phyloP scores from a whole-genome alignment of 53 echinoderm and acorn worm species.

The Henricia sp. region DNA sequence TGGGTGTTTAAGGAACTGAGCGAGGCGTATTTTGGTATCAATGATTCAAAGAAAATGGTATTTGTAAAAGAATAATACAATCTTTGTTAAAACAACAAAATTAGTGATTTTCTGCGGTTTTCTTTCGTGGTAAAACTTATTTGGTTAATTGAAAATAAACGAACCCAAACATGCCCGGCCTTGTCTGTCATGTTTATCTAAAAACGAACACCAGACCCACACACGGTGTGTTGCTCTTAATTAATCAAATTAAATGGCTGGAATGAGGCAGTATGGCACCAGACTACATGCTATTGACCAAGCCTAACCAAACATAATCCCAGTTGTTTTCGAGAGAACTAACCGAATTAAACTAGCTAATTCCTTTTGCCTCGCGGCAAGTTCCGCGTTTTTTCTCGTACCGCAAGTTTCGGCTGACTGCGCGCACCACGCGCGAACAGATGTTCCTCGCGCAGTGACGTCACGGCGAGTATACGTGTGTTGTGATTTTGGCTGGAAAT shows the following conservation, averaged over 20 bases:
- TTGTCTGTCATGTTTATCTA: background rate
- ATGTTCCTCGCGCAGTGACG: conserved; percentile 24
- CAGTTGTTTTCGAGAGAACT: conserved; percentile 35
- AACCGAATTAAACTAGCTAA: conserved; percentile 25
- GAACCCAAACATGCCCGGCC: background rate
- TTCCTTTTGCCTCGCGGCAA: background rate
- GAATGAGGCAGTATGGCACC: conserved; percentile 25
- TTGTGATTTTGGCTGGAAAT: conserved; percentile 10
- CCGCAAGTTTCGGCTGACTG: background rate
- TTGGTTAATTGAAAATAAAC: too few species aligned
- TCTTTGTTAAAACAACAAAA: too few species aligned
- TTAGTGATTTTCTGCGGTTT: background rate
- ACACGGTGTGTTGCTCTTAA: background rate
- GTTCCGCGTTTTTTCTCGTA: conserved; percentile 14
- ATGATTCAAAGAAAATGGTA: too few species aligned
- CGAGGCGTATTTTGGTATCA: too few species aligned
- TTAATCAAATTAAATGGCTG: conserved; percentile 20
- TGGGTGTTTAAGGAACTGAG: too few species aligned
- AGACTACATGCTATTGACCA: background rate
- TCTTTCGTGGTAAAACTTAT: too few species aligned
- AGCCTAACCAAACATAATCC: conserved; percentile 5
- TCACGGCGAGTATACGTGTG: background rate
- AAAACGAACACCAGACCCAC: background rate
- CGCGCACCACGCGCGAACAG: conserved; percentile 12
- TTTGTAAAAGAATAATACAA: too few species aligned